A percentile compares a stretch with the other conserved stretches of the same genome.
Conservation (phyloP, 2,888 invertebrate genomes). For the Athetis lepigone region DNA sequence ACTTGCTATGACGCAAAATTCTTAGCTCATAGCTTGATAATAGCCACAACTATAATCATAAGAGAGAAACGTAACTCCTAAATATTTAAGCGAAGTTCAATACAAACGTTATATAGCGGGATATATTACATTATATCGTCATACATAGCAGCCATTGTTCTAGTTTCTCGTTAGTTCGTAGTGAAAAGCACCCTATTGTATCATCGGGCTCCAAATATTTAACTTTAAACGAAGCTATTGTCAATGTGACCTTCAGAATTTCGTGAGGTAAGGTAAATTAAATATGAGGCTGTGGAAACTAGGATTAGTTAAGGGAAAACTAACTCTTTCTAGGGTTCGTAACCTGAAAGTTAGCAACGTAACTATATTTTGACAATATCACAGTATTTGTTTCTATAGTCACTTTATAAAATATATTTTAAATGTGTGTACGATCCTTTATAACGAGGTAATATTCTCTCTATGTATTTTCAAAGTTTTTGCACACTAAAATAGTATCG, state of each 20-base stretch:
- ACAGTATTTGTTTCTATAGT: too few relatives aligned
- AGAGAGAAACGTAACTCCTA: conserved; percentile 5
- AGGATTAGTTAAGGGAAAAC: neutral
- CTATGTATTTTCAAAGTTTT: too few relatives aligned
- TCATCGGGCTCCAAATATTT: conserved; percentile 46
- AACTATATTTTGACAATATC: too few relatives aligned
- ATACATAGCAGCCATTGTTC: conserved; percentile 41
- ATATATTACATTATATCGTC: conserved; percentile 6
- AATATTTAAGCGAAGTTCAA: conserved; percentile 23
- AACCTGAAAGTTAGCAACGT: too few relatives aligned
- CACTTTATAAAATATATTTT: too few relatives aligned
- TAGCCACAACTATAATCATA: too few relatives aligned
- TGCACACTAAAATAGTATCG: too few relatives aligned
- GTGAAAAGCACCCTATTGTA: conserved; percentile 50
- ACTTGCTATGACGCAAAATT: too few relatives aligned
- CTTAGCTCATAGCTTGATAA: too few relatives aligned
- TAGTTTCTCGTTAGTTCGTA: conserved; percentile 39
- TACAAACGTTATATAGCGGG: conserved; percentile 6
- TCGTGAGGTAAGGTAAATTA: conserved; percentile 8
- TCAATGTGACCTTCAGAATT: conserved; percentile 46
- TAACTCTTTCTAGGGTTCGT: neutral
- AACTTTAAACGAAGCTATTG: conserved; percentile 49
- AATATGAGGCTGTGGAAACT: conserved; percentile 9
- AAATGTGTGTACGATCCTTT: too few relatives aligned
- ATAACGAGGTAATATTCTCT: too few relatives aligned